These are phyloP conservation scores for Nymphalis c-album DNA, from an alignment of 2,888 invertebrate genomes.

Conservation along the genomic window DNA sequence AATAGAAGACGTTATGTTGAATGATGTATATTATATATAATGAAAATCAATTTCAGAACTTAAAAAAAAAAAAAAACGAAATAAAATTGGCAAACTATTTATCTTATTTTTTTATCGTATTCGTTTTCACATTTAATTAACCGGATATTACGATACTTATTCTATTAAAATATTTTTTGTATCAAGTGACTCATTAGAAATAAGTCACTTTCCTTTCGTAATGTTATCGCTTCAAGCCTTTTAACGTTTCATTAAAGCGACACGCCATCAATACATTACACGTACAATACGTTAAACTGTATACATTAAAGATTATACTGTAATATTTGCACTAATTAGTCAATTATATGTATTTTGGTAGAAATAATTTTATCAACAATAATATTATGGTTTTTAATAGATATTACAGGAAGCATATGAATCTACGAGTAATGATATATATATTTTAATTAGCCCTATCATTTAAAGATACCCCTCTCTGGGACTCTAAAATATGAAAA, in stretches of 20 bases:
- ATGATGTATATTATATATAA: no score
- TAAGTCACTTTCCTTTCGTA: conserved; percentile 34
- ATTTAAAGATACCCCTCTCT: no score
- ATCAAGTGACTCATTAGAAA: conserved; percentile 39
- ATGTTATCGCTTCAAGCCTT: conserved; percentile 40
- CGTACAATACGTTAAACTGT: conserved; percentile 8
- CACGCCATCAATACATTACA: conserved; percentile 45
- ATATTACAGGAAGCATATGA: not conserved
- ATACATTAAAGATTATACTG: conserved; percentile 11
- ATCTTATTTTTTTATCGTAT: not conserved
- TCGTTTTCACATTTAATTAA: conserved; percentile 6
- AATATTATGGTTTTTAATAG: not conserved
- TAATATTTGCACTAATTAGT: conserved; percentile 6
- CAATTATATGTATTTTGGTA: not conserved
- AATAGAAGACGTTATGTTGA: no score
- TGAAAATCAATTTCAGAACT: no score
- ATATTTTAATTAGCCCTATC: no score
- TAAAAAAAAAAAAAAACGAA: not conserved
- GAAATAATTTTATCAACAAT: not conserved
- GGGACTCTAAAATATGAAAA: no score
- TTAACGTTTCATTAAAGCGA: conserved; percentile 40
- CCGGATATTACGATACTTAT: conserved; percentile 23
- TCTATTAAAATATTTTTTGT: conserved; percentile 23
- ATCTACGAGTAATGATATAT: no score
- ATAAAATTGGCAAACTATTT: not conserved